These are phyloP conservation scores for Bombus pyrosoma DNA, from an alignment of 1,140 invertebrate genomes.

Conservation along the genomic window DNA sequence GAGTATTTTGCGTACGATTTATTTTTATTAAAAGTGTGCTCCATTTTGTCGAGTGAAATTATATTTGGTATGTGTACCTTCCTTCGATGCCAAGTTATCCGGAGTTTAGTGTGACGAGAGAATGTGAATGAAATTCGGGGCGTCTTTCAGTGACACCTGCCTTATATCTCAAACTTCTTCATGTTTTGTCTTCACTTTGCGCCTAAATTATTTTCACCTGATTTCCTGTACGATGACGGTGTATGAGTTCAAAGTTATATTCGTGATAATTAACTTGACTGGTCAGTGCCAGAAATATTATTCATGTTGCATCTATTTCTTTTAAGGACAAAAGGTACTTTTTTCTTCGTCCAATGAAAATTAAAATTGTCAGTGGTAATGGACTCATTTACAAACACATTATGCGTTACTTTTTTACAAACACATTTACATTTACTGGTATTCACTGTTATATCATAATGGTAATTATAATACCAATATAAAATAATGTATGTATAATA, in stretches of 20 bases:
- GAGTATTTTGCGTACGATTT: background rate
- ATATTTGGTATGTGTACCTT: slow-evolving; percentile 1
- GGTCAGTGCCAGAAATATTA: background rate
- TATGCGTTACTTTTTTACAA: no score
- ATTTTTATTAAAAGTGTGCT: background rate
- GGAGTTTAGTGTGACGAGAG: background rate
- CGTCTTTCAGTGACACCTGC: background rate
- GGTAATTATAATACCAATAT: no score
- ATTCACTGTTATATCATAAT: no score
- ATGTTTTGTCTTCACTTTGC: background rate
- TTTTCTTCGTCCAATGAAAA: no score
- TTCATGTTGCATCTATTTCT: no score
- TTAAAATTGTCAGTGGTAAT: no score
- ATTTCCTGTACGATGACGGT: background rate
- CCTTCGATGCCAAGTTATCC: slow-evolving; percentile 17
- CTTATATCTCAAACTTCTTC: background rate
- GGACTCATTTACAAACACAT: no score
- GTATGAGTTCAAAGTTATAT: background rate
- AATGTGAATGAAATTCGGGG: slow-evolving; percentile 20
- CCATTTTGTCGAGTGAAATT: slow-evolving; percentile 5
- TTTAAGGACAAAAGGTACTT: background rate
- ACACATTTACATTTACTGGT: no score
- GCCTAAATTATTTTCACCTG: background rate
- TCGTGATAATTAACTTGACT: background rate
- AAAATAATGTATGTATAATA: no score